Percentiles rank a stretch among this genome's conserved stretches.
phyloP scores from a whole-genome alignment of 2,797 vertebrate species.

The Neosalanx taihuensis region DNA sequence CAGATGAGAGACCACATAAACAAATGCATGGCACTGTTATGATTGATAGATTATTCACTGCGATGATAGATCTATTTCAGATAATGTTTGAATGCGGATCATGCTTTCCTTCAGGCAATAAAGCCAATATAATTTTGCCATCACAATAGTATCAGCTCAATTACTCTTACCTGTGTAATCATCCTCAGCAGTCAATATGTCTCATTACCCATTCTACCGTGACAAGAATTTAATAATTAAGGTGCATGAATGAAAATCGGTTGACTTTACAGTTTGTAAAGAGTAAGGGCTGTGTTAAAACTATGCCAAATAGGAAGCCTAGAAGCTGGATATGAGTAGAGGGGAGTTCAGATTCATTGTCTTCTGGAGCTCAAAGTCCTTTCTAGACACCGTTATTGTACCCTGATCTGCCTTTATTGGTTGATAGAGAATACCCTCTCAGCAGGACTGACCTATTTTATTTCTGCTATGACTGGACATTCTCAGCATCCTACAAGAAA shows the following conservation, averaged over 20 bases:
- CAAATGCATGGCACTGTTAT: too few species aligned
- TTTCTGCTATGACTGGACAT: conserved; percentile 5
- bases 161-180: conserved; percentile 79
- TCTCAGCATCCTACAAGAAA: conserved; percentile 37
- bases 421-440: conserved; percentile 68
- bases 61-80: neutral
- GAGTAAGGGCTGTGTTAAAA: neutral
- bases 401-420: conserved; percentile 27
- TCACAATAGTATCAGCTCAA: conserved; percentile 68
- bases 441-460: conserved; percentile 66
- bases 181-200: conserved; percentile 59
- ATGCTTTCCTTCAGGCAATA: conserved; percentile 22
- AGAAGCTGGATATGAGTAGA: conserved; percentile 11
- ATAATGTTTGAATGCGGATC: neutral
- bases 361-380: conserved; percentile 60
- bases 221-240: conserved; percentile 73
- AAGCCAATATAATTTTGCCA: conserved; percentile 46
- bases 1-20: too few species aligned
- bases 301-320: conserved; percentile 6
- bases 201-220: conserved; percentile 69
- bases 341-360: conserved; percentile 10
- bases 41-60: too few species aligned
- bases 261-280: conserved; percentile 65
- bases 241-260: conserved; percentile 75
- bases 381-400: conserved; percentile 67